Conservation (phyloP, 2,888 invertebrate species). For the Drosophila austrosaltans region DNA sequence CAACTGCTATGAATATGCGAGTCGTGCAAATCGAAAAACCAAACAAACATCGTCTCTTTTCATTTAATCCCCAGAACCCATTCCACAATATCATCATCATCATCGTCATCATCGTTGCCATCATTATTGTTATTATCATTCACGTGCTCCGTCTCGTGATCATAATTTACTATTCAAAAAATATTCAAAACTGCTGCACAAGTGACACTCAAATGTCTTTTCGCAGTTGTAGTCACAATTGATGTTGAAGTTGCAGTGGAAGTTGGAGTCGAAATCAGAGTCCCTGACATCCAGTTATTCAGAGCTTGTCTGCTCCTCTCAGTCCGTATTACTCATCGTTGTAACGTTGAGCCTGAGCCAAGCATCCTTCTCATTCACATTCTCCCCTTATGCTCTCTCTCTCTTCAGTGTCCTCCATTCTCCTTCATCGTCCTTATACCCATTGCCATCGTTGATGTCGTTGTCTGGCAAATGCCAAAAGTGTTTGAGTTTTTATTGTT, state of each 20-base stretch:
- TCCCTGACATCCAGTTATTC: conserved; percentile 25
- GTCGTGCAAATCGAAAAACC: conserved; percentile 17
- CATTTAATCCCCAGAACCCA: background rate
- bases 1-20: conserved; percentile 35
- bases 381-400: too few relatives aligned
- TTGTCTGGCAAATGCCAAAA: conserved; percentile 66
- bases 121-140: background rate
- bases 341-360: conserved; percentile 2
- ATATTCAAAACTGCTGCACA: conserved; percentile 75
- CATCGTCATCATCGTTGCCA: background rate
- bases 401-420: background rate
- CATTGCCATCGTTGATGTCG: conserved; percentile 28
- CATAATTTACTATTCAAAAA: conserved; percentile 74
- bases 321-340: background rate
- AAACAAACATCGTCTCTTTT: conserved; percentile 7
- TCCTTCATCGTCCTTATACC: conserved; percentile 2
- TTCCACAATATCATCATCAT: background rate
- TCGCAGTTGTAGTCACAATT: conserved; percentile 57
- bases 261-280: background rate
- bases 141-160: conserved; percentile 55
- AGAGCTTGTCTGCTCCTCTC: background rate
- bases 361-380: background rate
- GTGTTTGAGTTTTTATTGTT: conserved; percentile 52
- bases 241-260: conserved; percentile 30
- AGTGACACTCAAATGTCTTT: conserved; percentile 75